Evolutionary conservation across 2,888 invertebrate species (phyloP).

Genomic region (Pedicia rivosa): DNA sequence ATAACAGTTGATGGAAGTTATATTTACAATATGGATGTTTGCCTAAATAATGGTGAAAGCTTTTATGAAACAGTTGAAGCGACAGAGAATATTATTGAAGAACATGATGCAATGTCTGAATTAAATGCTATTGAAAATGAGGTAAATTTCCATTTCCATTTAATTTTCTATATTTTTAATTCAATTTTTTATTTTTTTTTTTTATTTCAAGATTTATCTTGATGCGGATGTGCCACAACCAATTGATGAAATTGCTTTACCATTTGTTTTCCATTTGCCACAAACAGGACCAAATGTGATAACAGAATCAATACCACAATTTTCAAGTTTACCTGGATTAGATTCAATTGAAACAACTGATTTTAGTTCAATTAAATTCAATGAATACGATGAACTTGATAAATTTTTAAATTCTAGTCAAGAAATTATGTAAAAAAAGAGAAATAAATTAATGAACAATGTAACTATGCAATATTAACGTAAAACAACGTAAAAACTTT

Average conservation of each 20-base stretch:
- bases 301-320: constrained; percentile 5
- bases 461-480: too few species aligned
- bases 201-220: neutral
- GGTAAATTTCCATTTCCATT: neutral
- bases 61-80: constrained; percentile 2
- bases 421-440: constrained; percentile 4
- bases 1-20: constrained; percentile 3
- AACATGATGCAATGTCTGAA: too few species aligned
- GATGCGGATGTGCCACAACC: constrained; percentile 3
- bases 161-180: neutral
- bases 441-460: too few species aligned
- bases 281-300: constrained; percentile 5
- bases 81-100: neutral
- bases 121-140: neutral
- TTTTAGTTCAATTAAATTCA: constrained; percentile 6
- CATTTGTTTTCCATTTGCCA: constrained; percentile 4
- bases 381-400: constrained; percentile 4
- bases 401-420: constrained; percentile 5
- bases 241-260: constrained; percentile 5
- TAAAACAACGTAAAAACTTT: too few species aligned
- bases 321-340: constrained; percentile 4
- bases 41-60: neutral
- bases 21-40: constrained; percentile 5
- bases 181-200: too few species aligned
- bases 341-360: constrained; percentile 3